These are phyloP conservation scores for Ichneumon xanthorius DNA, from an alignment of 2,888 invertebrate species.

Conservation along the genomic window DNA sequence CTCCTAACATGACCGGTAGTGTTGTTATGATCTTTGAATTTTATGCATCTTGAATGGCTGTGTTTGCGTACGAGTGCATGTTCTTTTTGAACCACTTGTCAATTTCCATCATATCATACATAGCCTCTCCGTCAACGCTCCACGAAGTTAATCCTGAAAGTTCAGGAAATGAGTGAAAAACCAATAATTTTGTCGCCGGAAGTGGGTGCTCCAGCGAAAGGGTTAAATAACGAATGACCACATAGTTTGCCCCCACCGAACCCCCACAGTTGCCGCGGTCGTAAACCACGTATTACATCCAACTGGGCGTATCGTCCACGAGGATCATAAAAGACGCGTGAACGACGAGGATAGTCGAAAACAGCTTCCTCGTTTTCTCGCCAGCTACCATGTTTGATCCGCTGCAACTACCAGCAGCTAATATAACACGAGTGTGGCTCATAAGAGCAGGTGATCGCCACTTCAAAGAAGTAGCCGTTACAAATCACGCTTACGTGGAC, in stretches of 20 bases:
- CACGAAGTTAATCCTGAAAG: neutral
- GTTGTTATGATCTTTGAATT: too few relatives aligned
- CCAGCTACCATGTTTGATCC: slow-evolving; percentile 41
- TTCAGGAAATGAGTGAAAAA: neutral
- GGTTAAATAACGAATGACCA: slow-evolving; percentile 1
- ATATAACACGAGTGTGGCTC: slow-evolving; percentile 31
- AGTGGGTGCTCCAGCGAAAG: neutral
- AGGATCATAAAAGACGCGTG: slow-evolving; percentile 52
- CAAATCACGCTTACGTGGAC: slow-evolving; percentile 73
- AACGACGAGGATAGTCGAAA: slow-evolving; percentile 61
- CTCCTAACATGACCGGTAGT: too few relatives aligned
- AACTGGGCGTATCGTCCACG: slow-evolving; percentile 45
- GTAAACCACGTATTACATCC: slow-evolving; percentile 9
- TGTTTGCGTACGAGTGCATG: too few relatives aligned
- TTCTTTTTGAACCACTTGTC: too few relatives aligned
- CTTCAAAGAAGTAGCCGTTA: slow-evolving; percentile 72
- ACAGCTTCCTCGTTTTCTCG: slow-evolving; percentile 71
- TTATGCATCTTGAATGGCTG: too few relatives aligned
- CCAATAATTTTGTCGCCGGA: neutral
- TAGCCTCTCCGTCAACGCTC: too few relatives aligned
- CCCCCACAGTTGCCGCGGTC: neutral
- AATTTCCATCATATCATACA: too few relatives aligned
- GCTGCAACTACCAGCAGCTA: slow-evolving; percentile 31
- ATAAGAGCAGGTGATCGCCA: slow-evolving; percentile 65
- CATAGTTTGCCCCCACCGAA: neutral